Evolutionary conservation across 2,113 vertebrate species (phyloP).

Genomic region (Salvator merianae): DNA sequence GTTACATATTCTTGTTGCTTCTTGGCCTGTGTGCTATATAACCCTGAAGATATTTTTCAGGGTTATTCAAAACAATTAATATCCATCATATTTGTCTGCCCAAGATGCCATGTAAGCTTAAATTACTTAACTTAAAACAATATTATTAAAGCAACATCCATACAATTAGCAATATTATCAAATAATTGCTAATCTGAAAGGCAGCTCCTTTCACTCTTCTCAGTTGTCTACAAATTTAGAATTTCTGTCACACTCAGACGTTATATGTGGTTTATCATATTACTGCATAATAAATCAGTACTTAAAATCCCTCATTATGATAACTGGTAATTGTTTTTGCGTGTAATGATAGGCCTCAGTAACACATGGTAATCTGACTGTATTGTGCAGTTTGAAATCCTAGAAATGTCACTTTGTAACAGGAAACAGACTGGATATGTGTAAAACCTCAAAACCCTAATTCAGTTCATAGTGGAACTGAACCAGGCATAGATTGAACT

Average conservation of each 20-base stretch:
- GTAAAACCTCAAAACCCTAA: neutral
- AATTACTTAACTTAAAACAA: too few species aligned
- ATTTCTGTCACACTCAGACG: neutral
- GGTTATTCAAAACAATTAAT: slow-evolving; percentile 19
- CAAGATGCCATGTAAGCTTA: too few species aligned
- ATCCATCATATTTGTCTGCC: too few species aligned
- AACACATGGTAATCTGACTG: neutral
- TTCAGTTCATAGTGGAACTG: neutral
- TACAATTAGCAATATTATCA: slow-evolving; percentile 56
- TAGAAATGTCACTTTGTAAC: neutral
- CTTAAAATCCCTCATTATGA: too few species aligned
- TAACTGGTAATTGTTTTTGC: too few species aligned
- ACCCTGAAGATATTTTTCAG: slow-evolving; percentile 66
- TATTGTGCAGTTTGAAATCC: neutral
- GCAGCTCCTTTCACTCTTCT: slow-evolving; percentile 5
- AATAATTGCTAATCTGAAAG: slow-evolving; percentile 65
- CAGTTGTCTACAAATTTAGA: neutral
- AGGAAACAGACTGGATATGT: too few species aligned
- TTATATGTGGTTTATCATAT: neutral
- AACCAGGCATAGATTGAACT: too few species aligned
- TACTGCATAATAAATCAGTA: too few species aligned
- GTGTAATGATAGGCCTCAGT: neutral
- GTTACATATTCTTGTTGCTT: slow-evolving; percentile 45
- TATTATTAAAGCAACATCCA: too few species aligned
- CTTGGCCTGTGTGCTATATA: slow-evolving; percentile 58